phyloP scores from a whole-genome alignment of 2,113 vertebrate species.

The Xenus cinereus region DNA sequence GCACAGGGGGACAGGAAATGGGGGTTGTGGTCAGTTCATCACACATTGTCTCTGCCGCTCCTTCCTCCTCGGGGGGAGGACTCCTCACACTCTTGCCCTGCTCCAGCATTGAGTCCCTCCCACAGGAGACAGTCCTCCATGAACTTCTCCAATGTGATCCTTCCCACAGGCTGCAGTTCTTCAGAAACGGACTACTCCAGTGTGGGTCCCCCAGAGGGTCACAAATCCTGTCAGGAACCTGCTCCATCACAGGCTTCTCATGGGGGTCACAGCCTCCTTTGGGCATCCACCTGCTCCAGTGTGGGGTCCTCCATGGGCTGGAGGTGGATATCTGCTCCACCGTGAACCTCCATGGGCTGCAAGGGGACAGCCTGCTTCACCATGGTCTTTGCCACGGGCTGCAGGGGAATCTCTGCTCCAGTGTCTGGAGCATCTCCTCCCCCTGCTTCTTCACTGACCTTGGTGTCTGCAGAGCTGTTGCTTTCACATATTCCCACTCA shows the following conservation, averaged over 20 bases:
- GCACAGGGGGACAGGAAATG: neutral
- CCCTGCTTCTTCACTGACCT: neutral
- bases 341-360: neutral
- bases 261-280: neutral
- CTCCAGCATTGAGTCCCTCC: neutral
- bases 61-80: neutral
- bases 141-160: neutral
- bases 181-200: neutral
- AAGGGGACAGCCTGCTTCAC: neutral
- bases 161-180: neutral
- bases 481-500: neutral
- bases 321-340: neutral
- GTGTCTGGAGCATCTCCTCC: neutral
- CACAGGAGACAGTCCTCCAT: neutral
- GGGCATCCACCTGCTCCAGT: neutral
- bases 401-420: neutral
- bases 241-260: neutral
- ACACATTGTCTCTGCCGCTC: neutral
- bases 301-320: neutral
- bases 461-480: neutral
- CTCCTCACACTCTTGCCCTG: neutral
- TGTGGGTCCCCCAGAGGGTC: neutral
- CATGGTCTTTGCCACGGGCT: neutral
- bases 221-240: neutral
- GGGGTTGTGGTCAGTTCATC: neutral